Percentiles rank a stretch among this genome's conserved stretches.
Evolutionary conservation across 2,888 invertebrate species (phyloP).

Genomic region (Drymonia ruficornis): DNA sequence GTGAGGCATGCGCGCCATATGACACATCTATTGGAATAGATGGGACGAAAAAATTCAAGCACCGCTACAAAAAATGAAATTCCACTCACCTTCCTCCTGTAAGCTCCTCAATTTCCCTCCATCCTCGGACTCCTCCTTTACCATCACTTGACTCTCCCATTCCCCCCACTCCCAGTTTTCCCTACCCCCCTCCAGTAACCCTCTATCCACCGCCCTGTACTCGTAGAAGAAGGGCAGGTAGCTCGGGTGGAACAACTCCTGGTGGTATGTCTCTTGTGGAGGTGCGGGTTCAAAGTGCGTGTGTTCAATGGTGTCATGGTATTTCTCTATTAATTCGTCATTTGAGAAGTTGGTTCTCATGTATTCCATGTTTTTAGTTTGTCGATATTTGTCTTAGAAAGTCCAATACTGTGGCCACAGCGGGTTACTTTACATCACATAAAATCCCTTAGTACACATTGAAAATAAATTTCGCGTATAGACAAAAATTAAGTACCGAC

Average conservation of each 20-base stretch:
- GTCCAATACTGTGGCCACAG: too few species aligned
- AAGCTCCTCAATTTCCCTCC: constrained; percentile 37
- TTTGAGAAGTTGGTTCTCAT: constrained; percentile 51
- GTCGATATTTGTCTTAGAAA: neutral
- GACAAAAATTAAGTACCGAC: too few species aligned
- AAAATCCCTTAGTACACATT: too few species aligned
- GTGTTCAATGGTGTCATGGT: constrained; percentile 24
- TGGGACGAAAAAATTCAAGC: neutral
- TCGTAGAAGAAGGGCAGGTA: constrained; percentile 66
- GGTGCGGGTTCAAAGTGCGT: constrained; percentile 20
- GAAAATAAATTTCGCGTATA: too few species aligned
- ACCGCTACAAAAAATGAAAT: neutral
- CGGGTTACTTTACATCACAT: too few species aligned
- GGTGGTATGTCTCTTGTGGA: constrained; percentile 12
- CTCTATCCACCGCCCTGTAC: constrained; percentile 46
- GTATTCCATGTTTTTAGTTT: constrained; percentile 54
- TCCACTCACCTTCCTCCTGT: constrained; percentile 59
- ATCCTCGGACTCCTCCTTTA: constrained; percentile 59
- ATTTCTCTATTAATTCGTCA: constrained; percentile 32
- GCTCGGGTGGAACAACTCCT: constrained; percentile 42
- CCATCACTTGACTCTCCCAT: constrained; percentile 51
- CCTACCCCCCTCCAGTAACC: constrained; percentile 24
- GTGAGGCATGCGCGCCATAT: too few species aligned
- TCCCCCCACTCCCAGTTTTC: constrained; percentile 50
- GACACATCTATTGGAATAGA: too few species aligned